These are phyloP conservation scores for Oncorhynchus clarkii DNA, from an alignment of 2,113 vertebrate genomes.

Conservation along the genomic window DNA sequence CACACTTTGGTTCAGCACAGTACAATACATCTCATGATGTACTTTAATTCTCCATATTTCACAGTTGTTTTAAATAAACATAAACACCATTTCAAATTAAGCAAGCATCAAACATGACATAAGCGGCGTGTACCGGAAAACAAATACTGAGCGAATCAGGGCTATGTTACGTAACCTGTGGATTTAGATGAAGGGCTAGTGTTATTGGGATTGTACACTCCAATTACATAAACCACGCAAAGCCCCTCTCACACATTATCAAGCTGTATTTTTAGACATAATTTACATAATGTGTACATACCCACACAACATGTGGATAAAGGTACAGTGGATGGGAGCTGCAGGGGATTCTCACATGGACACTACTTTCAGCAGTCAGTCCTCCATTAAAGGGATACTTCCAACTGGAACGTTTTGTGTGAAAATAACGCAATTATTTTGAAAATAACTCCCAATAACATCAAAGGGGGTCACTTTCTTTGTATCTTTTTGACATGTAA, in stretches of 20 bases:
- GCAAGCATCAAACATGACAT: constrained; percentile 37
- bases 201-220: constrained; percentile 50
- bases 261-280: constrained; percentile 55
- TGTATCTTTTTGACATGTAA: too few relatives aligned
- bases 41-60: constrained; percentile 20
- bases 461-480: too few relatives aligned
- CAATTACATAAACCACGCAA: constrained; percentile 60
- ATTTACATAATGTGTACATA: not conserved
- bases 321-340: constrained; percentile 36
- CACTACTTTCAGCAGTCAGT: constrained; percentile 3
- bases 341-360: constrained; percentile 22
- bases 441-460: too few relatives aligned
- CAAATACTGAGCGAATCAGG: constrained; percentile 33
- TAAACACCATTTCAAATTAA: constrained; percentile 39
- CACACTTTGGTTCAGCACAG: too few relatives aligned
- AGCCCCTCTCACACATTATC: constrained; percentile 49
- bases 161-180: constrained; percentile 52
- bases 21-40: not conserved
- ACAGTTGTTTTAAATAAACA: constrained; percentile 38
- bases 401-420: too few relatives aligned
- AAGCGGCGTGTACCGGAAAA: constrained; percentile 45
- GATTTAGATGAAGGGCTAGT: constrained; percentile 60
- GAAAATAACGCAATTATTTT: too few relatives aligned
- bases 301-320: constrained; percentile 14
- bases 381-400: too few relatives aligned